phyloP scores from a whole-genome alignment of 2,797 vertebrate species.

The Lutjanus campechanus region DNA sequence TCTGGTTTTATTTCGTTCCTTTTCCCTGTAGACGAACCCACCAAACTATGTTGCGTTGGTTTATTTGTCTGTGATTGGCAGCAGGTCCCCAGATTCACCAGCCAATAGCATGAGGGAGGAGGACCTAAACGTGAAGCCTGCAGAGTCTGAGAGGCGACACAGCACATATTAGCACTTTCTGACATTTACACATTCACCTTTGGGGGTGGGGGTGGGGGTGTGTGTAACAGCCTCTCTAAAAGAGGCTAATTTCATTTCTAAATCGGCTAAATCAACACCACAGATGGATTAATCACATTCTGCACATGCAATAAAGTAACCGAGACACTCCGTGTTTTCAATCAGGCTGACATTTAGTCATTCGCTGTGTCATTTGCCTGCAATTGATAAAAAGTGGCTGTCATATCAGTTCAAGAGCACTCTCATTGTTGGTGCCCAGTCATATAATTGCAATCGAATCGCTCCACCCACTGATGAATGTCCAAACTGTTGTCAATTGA shows the following conservation, averaged over 20 bases:
- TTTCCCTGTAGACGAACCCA: no score
- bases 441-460: constrained; percentile 6
- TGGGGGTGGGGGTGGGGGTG: neutral
- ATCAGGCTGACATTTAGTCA: constrained; percentile 25
- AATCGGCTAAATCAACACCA: constrained; percentile 6
- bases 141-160: neutral
- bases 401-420: constrained; percentile 19
- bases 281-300: neutral
- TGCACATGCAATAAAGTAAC: neutral
- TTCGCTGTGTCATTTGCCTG: constrained; percentile 10
- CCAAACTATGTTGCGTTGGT: neutral
- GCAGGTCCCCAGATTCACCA: neutral
- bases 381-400: constrained; percentile 12
- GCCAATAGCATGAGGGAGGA: neutral
- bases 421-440: constrained; percentile 7
- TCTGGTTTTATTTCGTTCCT: neutral
- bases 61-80: neutral
- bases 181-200: neutral
- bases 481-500: neutral
- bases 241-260: neutral
- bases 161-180: neutral
- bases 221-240: neutral
- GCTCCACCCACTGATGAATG: constrained; percentile 6
- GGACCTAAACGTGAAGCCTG: neutral
- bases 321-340: neutral